These are phyloP conservation scores for Panthera tigris DNA, from an alignment of 2,113 vertebrate genomes.

Conservation along the genomic window DNA sequence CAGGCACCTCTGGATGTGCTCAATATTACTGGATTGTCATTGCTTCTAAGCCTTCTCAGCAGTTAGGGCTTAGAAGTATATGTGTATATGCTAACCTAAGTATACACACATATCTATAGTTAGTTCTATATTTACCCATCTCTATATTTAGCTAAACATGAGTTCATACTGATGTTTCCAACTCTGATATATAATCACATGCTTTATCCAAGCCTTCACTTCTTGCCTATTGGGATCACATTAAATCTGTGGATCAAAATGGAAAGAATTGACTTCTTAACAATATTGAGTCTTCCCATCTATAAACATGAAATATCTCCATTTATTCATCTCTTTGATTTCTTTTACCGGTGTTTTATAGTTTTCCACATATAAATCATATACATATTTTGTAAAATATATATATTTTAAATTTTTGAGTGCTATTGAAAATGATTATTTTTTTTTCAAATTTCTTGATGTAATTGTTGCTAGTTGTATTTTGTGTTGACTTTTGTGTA, in stretches of 20 bases:
- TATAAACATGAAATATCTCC: not conserved
- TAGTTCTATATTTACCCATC: not conserved
- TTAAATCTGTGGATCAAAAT: not conserved
- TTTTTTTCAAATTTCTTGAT: not conserved
- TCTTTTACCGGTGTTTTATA: not conserved
- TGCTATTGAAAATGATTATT: not conserved
- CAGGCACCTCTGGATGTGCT: not conserved
- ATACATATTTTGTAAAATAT: not conserved
- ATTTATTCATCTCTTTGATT: not conserved
- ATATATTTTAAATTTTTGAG: not conserved
- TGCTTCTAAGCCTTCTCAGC: not conserved
- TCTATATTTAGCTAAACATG: not conserved
- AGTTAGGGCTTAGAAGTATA: not conserved
- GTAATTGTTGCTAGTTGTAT: not conserved
- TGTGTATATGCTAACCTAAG: not conserved
- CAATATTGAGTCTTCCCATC: not conserved
- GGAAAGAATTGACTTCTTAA: not conserved
- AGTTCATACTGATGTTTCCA: not conserved
- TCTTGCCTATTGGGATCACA: not conserved
- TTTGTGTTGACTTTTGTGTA: not conserved
- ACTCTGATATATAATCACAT: not conserved
- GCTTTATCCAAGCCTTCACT: not conserved
- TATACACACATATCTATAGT: not conserved
- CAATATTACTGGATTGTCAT: not conserved
- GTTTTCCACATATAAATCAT: not conserved